A percentile compares a stretch with the other conserved stretches of the same genome.
phyloP scores from a whole-genome alignment of 2,888 invertebrate genomes.

The Cremastinae sp. region DNA sequence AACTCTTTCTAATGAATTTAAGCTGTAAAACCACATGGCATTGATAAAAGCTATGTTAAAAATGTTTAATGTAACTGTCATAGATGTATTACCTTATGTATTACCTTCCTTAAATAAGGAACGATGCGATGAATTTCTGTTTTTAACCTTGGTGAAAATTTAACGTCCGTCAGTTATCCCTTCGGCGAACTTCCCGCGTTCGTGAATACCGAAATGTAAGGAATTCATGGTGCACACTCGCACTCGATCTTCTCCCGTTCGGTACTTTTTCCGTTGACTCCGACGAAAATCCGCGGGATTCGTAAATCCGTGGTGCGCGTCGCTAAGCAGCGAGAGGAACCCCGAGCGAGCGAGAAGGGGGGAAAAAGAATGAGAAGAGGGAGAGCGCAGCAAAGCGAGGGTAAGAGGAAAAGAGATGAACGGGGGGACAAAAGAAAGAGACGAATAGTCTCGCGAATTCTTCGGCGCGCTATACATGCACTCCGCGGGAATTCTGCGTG shows the following conservation, averaged over 20 bases:
- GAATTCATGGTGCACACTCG: slow-evolving; percentile 41
- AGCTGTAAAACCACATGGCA: no score
- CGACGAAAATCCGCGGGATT: slow-evolving; percentile 51
- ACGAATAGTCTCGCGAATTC: slow-evolving; percentile 47
- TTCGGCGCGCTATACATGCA: slow-evolving; percentile 33
- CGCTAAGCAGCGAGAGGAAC: slow-evolving; percentile 33
- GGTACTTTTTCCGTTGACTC: slow-evolving; percentile 41
- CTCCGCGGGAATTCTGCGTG: slow-evolving; percentile 44
- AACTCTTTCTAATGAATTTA: no score
- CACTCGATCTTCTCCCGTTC: slow-evolving; percentile 36
- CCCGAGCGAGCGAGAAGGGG: slow-evolving; percentile 13
- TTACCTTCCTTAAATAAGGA: background rate
- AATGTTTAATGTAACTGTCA: no score
- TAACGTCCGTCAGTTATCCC: no score
- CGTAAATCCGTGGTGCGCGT: slow-evolving; percentile 45
- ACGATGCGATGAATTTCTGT: slow-evolving; percentile 5
- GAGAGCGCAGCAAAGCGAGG: slow-evolving; percentile 14
- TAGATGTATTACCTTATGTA: background rate
- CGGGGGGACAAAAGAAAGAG: slow-evolving; percentile 48
- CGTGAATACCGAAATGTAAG: slow-evolving; percentile 14
- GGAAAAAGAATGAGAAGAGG: slow-evolving; percentile 36
- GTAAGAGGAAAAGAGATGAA: no score
- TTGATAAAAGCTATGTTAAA: no score
- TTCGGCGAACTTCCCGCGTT: no score
- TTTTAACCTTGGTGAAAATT: no score